phyloP scores from a whole-genome alignment of 2,797 vertebrate species.

The Sebastes matsubarae region DNA sequence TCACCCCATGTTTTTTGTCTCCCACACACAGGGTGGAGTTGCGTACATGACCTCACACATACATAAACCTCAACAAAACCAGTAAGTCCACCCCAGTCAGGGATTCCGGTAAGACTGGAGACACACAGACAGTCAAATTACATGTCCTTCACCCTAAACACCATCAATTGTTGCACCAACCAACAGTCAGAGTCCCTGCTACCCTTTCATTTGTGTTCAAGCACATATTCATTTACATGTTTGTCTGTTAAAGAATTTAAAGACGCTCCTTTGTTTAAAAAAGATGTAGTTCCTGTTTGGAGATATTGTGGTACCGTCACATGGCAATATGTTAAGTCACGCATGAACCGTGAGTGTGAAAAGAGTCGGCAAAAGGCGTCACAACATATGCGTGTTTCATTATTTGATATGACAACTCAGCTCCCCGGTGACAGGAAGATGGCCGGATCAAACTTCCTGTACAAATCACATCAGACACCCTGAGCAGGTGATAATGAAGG shows the following conservation, averaged over 20 bases:
- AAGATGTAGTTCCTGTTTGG: background rate
- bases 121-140: conserved; percentile 68
- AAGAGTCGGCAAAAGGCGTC: conserved; percentile 11
- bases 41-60: conserved; percentile 46
- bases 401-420: conserved; percentile 63
- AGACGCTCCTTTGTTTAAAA: background rate
- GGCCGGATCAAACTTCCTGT: conserved; percentile 74
- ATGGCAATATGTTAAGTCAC: background rate
- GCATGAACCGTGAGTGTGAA: conserved; percentile 23
- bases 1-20: conserved; percentile 24
- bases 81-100: conserved; percentile 54
- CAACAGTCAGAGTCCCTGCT: conserved; percentile 17
- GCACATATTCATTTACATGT: conserved; percentile 25
- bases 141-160: conserved; percentile 44
- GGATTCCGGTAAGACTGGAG: conserved; percentile 56
- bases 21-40: conserved; percentile 23
- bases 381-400: conserved; percentile 58
- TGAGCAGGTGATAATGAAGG: conserved; percentile 80
- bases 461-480: conserved; percentile 79
- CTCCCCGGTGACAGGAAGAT: conserved; percentile 61
- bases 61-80: conserved; percentile 53
- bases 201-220: conserved; percentile 53
- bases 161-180: conserved; percentile 50
- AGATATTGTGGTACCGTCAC: background rate
- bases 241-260: conserved; percentile 3